Evolutionary conservation across 53 echinoderm and acorn worm genomes (phyloP).

Genomic region (Apostichopus leukothele): DNA sequence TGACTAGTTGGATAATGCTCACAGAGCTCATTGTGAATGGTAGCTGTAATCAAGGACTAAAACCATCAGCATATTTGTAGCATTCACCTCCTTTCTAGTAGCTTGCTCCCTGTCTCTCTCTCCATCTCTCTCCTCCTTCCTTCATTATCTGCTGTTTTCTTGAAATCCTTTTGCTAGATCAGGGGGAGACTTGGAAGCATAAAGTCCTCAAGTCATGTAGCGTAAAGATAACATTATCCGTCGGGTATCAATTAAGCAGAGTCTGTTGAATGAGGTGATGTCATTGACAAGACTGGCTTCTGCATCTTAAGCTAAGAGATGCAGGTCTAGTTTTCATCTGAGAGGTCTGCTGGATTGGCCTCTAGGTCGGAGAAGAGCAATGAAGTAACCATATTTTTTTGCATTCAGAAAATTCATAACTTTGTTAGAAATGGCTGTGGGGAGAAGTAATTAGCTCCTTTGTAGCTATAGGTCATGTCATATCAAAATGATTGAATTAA

Average conservation of each 20-base stretch:
- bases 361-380: conserved; percentile 25
- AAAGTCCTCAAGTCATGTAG: conserved; percentile 18
- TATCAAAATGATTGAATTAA: conserved; percentile 27
- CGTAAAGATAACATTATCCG: conserved; percentile 40
- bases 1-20: too few species aligned
- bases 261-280: conserved; percentile 9
- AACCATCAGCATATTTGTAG: too few species aligned
- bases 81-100: too few species aligned
- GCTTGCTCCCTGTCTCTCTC: too few species aligned
- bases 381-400: conserved; percentile 5
- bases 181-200: neutral
- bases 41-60: too few species aligned
- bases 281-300: neutral
- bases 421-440: conserved; percentile 5
- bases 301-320: conserved; percentile 16
- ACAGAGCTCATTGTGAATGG: too few species aligned
- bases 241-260: conserved; percentile 36
- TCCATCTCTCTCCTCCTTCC: too few species aligned
- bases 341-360: conserved; percentile 4
- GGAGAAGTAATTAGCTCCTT: conserved; percentile 29
- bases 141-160: too few species aligned
- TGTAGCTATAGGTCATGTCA: conserved; percentile 19
- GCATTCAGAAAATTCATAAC: conserved; percentile 24
- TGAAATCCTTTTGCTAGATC: neutral
- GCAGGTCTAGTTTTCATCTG: neutral